Conservation (phyloP, 35 echinoderm and acorn worm genomes). For the Ophioderma brevispina region DNA sequence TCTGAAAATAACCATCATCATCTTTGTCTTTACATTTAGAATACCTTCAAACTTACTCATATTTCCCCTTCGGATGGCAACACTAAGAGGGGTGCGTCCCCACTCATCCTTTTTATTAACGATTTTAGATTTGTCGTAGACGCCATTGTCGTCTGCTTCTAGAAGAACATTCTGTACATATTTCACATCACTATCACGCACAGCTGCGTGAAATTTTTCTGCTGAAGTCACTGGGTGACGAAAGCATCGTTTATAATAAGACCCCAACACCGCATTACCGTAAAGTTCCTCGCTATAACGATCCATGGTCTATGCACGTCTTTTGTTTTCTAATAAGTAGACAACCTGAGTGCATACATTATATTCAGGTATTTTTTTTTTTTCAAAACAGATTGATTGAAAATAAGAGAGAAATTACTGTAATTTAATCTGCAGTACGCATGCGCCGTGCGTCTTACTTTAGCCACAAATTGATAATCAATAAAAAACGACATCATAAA, state of each 20-base stretch:
- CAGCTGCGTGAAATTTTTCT: not conserved
- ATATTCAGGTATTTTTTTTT: too few relatives aligned
- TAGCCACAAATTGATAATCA: not conserved
- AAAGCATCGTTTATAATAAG: not conserved
- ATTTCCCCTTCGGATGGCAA: not conserved
- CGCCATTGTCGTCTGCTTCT: not conserved
- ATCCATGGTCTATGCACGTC: not conserved
- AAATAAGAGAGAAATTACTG: too few relatives aligned
- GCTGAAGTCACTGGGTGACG: not conserved
- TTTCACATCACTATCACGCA: not conserved
- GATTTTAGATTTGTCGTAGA: not conserved
- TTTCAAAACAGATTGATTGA: too few relatives aligned
- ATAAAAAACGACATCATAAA: not conserved
- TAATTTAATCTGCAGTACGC: too few relatives aligned
- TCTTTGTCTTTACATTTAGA: too few relatives aligned
- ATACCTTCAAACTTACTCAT: not conserved
- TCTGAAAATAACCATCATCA: too few relatives aligned
- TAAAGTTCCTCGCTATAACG: not conserved
- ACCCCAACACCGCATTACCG: not conserved
- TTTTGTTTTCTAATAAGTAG: not conserved
- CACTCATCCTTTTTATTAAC: not conserved
- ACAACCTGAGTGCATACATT: too few relatives aligned
- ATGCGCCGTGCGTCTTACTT: too few relatives aligned
- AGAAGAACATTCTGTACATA: not conserved
- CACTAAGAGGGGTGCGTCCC: not conserved